Conservation (phyloP, 2,797 vertebrate genomes). For the Cynodonichthys magdalenae region DNA sequence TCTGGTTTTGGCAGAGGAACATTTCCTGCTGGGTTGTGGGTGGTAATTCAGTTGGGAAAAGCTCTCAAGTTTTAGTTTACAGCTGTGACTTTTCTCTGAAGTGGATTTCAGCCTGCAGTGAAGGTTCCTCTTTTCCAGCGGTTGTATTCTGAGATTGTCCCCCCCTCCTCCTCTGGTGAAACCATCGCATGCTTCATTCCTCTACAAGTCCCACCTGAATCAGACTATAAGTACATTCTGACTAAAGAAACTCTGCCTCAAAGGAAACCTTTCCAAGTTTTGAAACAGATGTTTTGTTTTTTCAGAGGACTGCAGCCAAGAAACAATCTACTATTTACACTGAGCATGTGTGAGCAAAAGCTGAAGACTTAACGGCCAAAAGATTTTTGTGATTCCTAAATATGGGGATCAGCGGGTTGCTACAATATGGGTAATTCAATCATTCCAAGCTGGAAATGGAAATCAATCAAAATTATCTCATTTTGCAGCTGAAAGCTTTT, state of each 20-base stretch:
- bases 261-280: slow-evolving; percentile 11
- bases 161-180: not conserved
- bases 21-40: not conserved
- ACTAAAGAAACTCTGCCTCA: slow-evolving; percentile 16
- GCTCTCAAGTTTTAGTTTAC: slow-evolving; percentile 15
- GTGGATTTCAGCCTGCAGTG: not conserved
- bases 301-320: slow-evolving; percentile 18
- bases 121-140: not conserved
- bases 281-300: slow-evolving; percentile 26
- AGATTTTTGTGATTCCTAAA: slow-evolving; percentile 41
- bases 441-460: slow-evolving; percentile 33
- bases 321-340: slow-evolving; percentile 34
- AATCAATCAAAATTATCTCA: slow-evolving; percentile 15
- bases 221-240: not conserved
- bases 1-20: not conserved
- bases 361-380: slow-evolving; percentile 17
- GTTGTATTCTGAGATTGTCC: slow-evolving; percentile 16
- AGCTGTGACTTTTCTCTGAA: slow-evolving; percentile 5
- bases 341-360: slow-evolving; percentile 4
- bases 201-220: slow-evolving; percentile 19
- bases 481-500: not conserved
- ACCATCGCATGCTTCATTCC: slow-evolving; percentile 8
- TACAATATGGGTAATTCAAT: slow-evolving; percentile 43
- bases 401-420: slow-evolving; percentile 29
- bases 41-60: slow-evolving; percentile 11